Evolutionary conservation across 2,797 vertebrate species (phyloP).

Genomic region (Balearica regulorum): DNA sequence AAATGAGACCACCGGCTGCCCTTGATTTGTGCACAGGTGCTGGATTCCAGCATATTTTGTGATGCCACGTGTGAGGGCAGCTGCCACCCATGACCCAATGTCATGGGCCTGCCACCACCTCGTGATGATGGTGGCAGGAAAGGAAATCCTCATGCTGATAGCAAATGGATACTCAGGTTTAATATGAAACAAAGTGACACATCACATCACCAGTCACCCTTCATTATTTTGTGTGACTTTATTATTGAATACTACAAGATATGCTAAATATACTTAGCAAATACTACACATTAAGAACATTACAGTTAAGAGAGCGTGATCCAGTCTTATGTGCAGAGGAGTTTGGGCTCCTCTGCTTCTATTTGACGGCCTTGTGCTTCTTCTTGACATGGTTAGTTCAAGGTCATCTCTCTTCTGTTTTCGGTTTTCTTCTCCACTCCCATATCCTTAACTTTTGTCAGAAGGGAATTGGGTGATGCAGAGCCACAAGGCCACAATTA

Average conservation of each 20-base stretch:
- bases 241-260: neutral
- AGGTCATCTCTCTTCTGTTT: neutral
- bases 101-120: neutral
- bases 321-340: rapidly evolving
- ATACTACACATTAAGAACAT: neutral
- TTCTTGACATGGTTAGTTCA: neutral
- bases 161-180: neutral
- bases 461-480: neutral
- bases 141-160: neutral
- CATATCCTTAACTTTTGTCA: neutral
- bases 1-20: neutral
- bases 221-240: neutral
- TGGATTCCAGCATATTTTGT: rapidly evolving
- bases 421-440: neutral
- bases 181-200: neutral
- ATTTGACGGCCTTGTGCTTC: neutral
- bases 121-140: rapidly evolving
- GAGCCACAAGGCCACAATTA: neutral
- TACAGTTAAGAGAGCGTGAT: neutral
- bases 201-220: neutral
- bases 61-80: neutral
- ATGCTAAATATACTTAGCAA: rapidly evolving
- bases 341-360: neutral
- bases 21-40: neutral
- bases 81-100: rapidly evolving